Percentiles rank a stretch among this genome's conserved stretches.
Evolutionary conservation across 2,113 vertebrate species (phyloP).

Genomic region (Saguinus midas): DNA sequence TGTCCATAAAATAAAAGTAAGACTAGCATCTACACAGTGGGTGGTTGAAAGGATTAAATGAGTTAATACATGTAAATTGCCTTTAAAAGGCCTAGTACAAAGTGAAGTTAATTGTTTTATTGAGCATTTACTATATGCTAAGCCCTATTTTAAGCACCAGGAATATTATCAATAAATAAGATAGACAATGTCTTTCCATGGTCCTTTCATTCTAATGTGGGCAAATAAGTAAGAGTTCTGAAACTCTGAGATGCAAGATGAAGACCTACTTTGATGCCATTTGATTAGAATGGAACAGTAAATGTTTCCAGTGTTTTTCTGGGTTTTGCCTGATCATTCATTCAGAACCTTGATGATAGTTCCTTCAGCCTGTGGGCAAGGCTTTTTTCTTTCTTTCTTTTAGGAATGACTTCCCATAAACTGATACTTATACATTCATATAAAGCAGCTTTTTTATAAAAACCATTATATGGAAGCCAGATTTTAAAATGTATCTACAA

Average conservation of each 20-base stretch:
- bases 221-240: background rate
- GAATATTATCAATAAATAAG: background rate
- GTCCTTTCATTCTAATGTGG: background rate
- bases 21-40: background rate
- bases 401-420: background rate
- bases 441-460: constrained; percentile 5
- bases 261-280: background rate
- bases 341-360: background rate
- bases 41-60: background rate
- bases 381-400: constrained; percentile 17
- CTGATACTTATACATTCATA: background rate
- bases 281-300: background rate
- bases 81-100: background rate
- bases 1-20: background rate
- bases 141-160: background rate
- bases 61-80: background rate
- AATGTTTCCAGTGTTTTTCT: background rate
- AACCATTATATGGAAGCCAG: background rate
- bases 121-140: background rate
- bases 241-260: background rate
- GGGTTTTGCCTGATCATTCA: background rate
- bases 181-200: background rate
- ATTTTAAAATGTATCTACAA: background rate
- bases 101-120: background rate
- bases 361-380: background rate